Evolutionary conservation across 2,113 vertebrate genomes (phyloP).

Genomic region (Pelusios castaneus): DNA sequence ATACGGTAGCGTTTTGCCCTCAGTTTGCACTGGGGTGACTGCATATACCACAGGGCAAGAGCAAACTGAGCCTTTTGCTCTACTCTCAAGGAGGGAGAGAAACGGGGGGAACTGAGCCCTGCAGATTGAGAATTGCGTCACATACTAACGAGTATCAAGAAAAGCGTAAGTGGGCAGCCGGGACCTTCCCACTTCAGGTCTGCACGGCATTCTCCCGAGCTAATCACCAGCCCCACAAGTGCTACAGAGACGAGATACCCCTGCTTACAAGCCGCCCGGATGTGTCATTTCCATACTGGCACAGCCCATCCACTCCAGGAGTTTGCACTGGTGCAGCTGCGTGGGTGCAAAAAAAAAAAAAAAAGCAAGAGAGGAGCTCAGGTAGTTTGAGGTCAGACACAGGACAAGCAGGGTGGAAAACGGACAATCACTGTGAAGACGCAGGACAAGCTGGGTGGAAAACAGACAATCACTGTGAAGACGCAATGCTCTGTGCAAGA

Average conservation of each 20-base stretch:
- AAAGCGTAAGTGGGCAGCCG: too few relatives aligned
- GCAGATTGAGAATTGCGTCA: neutral
- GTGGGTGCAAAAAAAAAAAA: neutral
- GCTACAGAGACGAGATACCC: neutral
- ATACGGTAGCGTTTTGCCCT: neutral
- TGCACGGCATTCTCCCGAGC: neutral
- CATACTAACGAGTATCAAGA: too few relatives aligned
- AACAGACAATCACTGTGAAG: neutral
- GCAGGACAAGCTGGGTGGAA: neutral
- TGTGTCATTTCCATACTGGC: neutral
- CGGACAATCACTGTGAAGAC: neutral
- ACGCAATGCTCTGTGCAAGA: neutral
- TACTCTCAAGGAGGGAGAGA: neutral
- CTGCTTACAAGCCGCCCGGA: neutral
- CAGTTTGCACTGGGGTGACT: neutral
- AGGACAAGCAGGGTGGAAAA: neutral
- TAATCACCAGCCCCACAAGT: neutral
- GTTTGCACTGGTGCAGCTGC: neutral
- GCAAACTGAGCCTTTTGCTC: neutral
- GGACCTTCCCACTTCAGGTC: neutral
- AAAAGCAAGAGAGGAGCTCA: neutral
- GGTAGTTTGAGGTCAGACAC: neutral
- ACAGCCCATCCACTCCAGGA: neutral
- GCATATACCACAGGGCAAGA: neutral
- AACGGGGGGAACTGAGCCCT: neutral